Percentiles rank a stretch among this genome's conserved stretches.
phyloP scores from a whole-genome alignment of 2,113 vertebrate species.

The Ophthalmolycus amberensis region DNA sequence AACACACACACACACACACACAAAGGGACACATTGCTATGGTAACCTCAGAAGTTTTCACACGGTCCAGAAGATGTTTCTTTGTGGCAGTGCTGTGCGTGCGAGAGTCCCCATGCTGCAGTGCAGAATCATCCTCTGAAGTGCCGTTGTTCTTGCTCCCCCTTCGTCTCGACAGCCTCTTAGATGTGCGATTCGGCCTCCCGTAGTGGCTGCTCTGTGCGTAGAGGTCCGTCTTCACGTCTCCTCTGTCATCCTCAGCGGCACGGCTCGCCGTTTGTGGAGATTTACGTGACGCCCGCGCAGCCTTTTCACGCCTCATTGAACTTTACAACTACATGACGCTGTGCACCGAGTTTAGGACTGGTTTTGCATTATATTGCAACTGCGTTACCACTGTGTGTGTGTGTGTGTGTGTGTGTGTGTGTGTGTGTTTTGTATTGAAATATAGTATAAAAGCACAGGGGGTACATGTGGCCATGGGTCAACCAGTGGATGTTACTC shows the following conservation, averaged over 20 bases:
- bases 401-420: neutral
- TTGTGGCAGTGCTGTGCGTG: constrained; percentile 59
- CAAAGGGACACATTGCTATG: constrained; percentile 66
- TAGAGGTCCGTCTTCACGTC: constrained; percentile 46
- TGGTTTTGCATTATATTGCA: neutral
- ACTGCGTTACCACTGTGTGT: too few relatives aligned
- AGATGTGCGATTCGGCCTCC: constrained; percentile 45
- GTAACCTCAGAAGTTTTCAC: constrained; percentile 76
- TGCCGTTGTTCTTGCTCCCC: constrained; percentile 43
- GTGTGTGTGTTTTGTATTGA: neutral
- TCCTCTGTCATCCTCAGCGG: constrained; percentile 32
- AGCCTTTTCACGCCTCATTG: constrained; percentile 20
- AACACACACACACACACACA: constrained; percentile 38
- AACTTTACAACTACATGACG: neutral
- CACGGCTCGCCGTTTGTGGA: constrained; percentile 39
- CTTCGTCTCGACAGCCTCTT: constrained; percentile 45
- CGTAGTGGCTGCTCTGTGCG: constrained; percentile 32
- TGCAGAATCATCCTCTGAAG: constrained; percentile 63
- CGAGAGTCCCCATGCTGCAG: constrained; percentile 51
- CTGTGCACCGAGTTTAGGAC: neutral
- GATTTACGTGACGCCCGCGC: constrained; percentile 34
- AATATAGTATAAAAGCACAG: neutral
- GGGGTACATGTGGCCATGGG: neutral
- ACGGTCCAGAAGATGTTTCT: constrained; percentile 72
- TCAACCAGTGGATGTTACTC: neutral